A percentile compares a stretch with the other conserved stretches of the same genome.
These are phyloP conservation scores for Betta splendens DNA, from an alignment of 2,797 vertebrate genomes.

Conservation along the genomic window DNA sequence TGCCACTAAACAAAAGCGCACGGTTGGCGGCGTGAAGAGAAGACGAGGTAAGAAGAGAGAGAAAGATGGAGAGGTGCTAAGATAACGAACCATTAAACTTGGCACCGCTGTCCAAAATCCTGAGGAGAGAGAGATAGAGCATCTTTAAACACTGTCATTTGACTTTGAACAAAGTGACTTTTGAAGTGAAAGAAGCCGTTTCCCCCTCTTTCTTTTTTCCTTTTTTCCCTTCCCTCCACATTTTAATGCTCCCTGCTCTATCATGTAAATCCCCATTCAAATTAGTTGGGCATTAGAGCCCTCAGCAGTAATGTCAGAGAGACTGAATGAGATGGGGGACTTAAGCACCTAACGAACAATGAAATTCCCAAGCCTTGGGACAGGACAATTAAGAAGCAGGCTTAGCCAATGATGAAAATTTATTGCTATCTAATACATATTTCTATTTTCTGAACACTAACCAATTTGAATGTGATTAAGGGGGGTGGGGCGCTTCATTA, in stretches of 20 bases:
- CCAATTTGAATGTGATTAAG: constrained; percentile 99
- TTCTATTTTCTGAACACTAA: constrained; percentile 99
- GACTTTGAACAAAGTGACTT: constrained; percentile 99
- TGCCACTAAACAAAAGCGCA: constrained; percentile 70
- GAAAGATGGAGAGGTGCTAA: constrained; percentile 63
- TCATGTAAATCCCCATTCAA: constrained; percentile 99
- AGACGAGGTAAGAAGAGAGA: constrained; percentile 48
- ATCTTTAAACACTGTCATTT: constrained; percentile 93
- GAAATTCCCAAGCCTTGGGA: constrained; percentile 99
- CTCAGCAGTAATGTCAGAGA: constrained; percentile 99
- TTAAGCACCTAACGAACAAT: constrained; percentile 99
- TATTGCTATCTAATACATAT: constrained; percentile 99
- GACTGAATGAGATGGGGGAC: constrained; percentile 99
- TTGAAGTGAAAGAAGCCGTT: constrained; percentile 94
- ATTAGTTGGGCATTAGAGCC: constrained; percentile 99
- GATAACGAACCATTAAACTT: constrained; percentile 79
- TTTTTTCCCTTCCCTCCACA: constrained; percentile 88
- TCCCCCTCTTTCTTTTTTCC: constrained; percentile 80
- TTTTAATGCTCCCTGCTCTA: constrained; percentile 99
- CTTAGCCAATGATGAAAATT: constrained; percentile 99
- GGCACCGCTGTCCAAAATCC: constrained; percentile 77
- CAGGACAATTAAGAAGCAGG: constrained; percentile 99
- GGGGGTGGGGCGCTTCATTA: constrained; percentile 88
- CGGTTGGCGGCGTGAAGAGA: constrained; percentile 53
- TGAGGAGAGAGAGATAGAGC: constrained; percentile 78